Conservation (phyloP, 1,140 invertebrate genomes). For the Brachionus asplanchnoidis region DNA sequence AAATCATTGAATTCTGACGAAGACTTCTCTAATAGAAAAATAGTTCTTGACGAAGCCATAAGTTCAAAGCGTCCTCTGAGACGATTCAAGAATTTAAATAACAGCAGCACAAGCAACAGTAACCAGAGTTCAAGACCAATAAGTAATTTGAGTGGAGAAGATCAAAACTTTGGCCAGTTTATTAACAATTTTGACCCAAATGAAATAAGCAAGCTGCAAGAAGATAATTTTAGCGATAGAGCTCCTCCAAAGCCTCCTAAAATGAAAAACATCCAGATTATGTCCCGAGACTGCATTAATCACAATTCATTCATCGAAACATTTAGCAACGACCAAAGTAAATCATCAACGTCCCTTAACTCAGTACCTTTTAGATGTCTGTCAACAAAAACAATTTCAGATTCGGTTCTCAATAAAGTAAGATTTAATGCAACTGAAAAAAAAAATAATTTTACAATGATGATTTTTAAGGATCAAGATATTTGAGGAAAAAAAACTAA, state of each 20-base stretch:
- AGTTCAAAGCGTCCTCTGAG: slow-evolving; percentile 28
- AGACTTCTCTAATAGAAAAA: not conserved
- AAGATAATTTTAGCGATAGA: not conserved
- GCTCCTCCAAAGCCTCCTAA: not conserved
- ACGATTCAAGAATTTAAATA: not conserved
- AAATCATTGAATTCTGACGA: slow-evolving; percentile 33
- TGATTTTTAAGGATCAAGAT: too few species aligned
- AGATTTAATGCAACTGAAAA: too few species aligned
- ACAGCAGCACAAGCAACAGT: not conserved
- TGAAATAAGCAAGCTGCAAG: not conserved
- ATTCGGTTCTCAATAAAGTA: not conserved
- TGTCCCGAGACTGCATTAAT: not conserved
- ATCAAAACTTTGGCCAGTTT: not conserved
- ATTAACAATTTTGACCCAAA: not conserved
- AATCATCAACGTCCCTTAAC: not conserved
- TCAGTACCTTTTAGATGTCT: not conserved
- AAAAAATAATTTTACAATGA: too few species aligned
- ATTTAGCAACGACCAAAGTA: not conserved
- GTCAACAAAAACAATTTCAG: not conserved
- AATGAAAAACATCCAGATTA: not conserved
- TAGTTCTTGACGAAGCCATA: slow-evolving; percentile 21
- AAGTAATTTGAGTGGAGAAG: slow-evolving; percentile 19
- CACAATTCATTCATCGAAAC: not conserved
- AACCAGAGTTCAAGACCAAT: slow-evolving; percentile 14
- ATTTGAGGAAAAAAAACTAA: too few species aligned